A percentile compares a stretch with the other conserved stretches of the same genome.
These are phyloP conservation scores for Cantharis rufa DNA, from an alignment of 2,888 invertebrate species.

Conservation along the genomic window DNA sequence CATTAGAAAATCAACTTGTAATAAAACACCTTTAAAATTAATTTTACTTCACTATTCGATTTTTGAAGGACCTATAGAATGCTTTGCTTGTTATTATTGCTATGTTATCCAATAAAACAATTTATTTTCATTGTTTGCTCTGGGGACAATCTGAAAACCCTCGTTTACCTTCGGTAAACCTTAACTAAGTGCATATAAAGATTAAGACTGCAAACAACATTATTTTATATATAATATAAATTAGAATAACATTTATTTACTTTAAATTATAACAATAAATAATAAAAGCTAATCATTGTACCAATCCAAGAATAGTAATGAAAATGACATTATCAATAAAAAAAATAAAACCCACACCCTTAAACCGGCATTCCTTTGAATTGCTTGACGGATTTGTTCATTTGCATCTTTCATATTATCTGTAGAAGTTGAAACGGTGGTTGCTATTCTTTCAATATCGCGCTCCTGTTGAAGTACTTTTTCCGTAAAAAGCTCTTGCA, in stretches of 20 bases:
- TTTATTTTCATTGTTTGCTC: no score
- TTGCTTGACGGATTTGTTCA: slow-evolving; percentile 95
- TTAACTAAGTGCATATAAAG: neutral
- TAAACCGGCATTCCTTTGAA: slow-evolving; percentile 94
- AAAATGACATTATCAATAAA: slow-evolving; percentile 92
- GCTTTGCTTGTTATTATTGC: no score
- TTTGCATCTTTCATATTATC: slow-evolving; percentile 97
- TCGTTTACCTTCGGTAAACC: neutral
- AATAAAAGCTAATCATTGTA: slow-evolving; percentile 77
- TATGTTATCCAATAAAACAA: no score
- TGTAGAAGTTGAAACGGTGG: slow-evolving; percentile 86
- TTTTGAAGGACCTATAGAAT: no score
- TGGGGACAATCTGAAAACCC: no score
- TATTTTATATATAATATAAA: neutral
- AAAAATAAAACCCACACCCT: slow-evolving; percentile 95
- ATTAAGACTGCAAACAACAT: neutral
- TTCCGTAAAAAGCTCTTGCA: slow-evolving; percentile 96
- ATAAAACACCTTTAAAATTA: no score
- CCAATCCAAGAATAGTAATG: slow-evolving; percentile 96
- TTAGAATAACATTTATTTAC: neutral
- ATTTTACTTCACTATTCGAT: no score
- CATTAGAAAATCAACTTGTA: no score
- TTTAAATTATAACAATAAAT: neutral
- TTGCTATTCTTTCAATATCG: slow-evolving; percentile 88
- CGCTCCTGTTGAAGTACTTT: slow-evolving; percentile 93